Conservation (phyloP, 2,888 invertebrate genomes). For the Acronicta leporina region DNA sequence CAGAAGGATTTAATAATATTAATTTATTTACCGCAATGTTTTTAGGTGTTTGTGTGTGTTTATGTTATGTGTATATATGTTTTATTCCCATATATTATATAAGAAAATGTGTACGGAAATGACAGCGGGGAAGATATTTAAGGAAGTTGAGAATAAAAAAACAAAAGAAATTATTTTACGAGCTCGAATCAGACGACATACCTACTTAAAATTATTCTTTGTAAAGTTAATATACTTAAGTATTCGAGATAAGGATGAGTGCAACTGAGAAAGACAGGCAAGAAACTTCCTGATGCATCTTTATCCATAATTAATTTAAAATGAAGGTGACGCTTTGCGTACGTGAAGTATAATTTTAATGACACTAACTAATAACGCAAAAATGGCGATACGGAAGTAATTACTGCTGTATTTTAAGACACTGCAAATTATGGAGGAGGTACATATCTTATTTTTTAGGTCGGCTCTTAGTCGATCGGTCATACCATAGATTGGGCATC, state of each 20-base stretch:
- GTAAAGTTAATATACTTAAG: too few species aligned
- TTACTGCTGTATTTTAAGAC: constrained; percentile 19
- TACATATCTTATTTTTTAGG: constrained; percentile 20
- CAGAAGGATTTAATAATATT: too few species aligned
- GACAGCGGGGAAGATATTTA: too few species aligned
- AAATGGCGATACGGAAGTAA: constrained; percentile 39
- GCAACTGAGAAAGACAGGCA: background rate
- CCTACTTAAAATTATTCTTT: too few species aligned
- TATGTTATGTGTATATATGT: too few species aligned
- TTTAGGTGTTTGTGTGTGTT: too few species aligned
- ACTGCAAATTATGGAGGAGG: constrained; percentile 12
- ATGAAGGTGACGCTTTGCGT: constrained; percentile 14
- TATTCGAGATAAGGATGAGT: background rate
- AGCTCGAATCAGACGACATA: too few species aligned
- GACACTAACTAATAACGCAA: constrained; percentile 18
- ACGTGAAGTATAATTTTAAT: constrained; percentile 31
- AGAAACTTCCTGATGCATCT: background rate
- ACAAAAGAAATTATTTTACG: too few species aligned
- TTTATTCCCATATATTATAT: too few species aligned
- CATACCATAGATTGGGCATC: constrained; percentile 23
- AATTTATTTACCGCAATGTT: too few species aligned
- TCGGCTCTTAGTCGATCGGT: constrained; percentile 20
- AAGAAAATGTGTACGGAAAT: too few species aligned
- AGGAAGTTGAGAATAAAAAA: too few species aligned
- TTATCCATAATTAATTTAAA: background rate